A percentile compares a stretch with the other conserved stretches of the same genome.
phyloP scores from a whole-genome alignment of 1,140 invertebrate genomes.

The Lepidurus arcticus region DNA sequence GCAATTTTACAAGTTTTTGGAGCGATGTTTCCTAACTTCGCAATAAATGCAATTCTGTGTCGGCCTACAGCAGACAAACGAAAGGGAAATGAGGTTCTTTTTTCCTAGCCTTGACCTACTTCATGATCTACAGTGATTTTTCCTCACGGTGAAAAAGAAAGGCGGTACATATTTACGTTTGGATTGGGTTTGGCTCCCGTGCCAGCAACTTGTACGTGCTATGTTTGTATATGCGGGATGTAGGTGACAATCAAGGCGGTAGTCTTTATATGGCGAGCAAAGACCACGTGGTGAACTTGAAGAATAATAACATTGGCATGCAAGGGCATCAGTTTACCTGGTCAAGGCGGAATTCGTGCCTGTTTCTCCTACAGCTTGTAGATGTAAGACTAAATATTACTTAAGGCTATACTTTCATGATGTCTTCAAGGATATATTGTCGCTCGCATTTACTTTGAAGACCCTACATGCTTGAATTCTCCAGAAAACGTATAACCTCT shows the following conservation, averaged over 20 bases:
- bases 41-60: not conserved
- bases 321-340: not conserved
- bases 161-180: not conserved
- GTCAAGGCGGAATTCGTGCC: not conserved
- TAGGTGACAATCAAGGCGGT: not conserved
- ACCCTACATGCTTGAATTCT: too few relatives aligned
- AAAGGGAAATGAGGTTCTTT: not conserved
- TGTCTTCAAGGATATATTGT: too few relatives aligned
- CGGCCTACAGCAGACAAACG: not conserved
- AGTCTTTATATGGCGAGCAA: not conserved
- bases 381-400: not conserved
- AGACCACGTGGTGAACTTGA: slow-evolving; percentile 12
- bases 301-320: not conserved
- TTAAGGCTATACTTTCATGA: too few relatives aligned
- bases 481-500: too few relatives aligned
- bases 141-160: not conserved
- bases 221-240: not conserved
- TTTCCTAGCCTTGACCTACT: not conserved
- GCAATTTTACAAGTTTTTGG: too few relatives aligned
- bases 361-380: not conserved
- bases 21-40: too few relatives aligned
- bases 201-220: not conserved
- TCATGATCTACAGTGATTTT: not conserved
- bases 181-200: not conserved
- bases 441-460: too few relatives aligned